Evolutionary conservation across 2,888 invertebrate genomes (phyloP).

Genomic region (Pachydiplax longipennis): DNA sequence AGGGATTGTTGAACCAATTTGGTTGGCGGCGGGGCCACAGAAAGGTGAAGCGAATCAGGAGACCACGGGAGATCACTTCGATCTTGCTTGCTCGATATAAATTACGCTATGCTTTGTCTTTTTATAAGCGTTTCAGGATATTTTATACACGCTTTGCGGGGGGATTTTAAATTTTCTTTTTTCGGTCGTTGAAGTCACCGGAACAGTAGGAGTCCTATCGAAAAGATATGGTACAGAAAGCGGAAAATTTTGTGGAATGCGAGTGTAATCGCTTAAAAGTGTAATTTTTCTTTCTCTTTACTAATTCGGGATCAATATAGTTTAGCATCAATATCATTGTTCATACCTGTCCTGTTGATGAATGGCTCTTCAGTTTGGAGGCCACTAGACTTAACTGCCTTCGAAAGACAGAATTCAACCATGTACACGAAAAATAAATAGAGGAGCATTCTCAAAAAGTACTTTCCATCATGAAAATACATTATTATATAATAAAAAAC

Average conservation of each 20-base stretch:
- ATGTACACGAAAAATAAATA: no score
- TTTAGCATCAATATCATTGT: no score
- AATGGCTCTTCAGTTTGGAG: background rate
- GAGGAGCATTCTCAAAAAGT: no score
- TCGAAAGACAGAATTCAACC: no score
- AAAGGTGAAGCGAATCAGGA: background rate
- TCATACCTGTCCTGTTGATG: no score
- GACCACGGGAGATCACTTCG: background rate
- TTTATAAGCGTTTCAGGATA: background rate
- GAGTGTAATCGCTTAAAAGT: background rate
- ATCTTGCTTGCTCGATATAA: background rate
- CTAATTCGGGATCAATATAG: no score
- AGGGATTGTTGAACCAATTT: constrained; percentile 2
- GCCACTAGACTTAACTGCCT: no score
- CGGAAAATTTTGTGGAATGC: background rate
- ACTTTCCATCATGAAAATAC: no score
- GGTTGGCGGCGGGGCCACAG: background rate
- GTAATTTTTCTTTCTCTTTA: no score
- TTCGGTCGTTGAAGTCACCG: background rate
- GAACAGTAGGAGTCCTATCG: background rate
- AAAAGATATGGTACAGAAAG: background rate
- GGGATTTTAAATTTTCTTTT: background rate
- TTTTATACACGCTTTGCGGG: background rate
- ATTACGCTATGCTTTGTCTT: background rate
- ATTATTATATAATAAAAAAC: no score